These are phyloP conservation scores for Xiphophorus couchianus DNA, from an alignment of 2,113 vertebrate genomes.

Conservation along the genomic window DNA sequence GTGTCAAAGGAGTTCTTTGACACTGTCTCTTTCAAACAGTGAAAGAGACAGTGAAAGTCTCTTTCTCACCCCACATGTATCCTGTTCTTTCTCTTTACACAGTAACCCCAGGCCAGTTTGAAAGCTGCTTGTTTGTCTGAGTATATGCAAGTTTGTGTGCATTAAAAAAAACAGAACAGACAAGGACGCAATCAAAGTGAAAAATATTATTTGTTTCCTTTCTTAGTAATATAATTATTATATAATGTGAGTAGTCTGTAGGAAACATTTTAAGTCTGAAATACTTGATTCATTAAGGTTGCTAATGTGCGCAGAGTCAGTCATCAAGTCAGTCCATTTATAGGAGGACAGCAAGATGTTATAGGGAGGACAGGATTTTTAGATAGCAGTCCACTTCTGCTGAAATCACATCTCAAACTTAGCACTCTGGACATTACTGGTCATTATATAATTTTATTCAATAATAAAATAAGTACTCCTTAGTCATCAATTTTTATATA, in stretches of 20 bases:
- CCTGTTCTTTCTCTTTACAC: constrained; percentile 42
- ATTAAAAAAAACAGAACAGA: neutral
- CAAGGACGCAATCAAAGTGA: neutral
- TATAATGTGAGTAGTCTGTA: neutral
- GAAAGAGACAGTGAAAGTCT: constrained; percentile 12
- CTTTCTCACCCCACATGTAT: neutral
- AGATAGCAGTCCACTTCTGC: neutral
- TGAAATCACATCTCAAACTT: constrained; percentile 6
- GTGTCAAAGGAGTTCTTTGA: constrained; percentile 3
- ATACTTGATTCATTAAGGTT: constrained; percentile 30
- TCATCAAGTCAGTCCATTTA: constrained; percentile 30
- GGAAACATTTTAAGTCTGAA: neutral
- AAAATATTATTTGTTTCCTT: neutral
- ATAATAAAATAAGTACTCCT: constrained; percentile 32
- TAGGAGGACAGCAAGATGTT: constrained; percentile 18
- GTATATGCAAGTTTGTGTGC: neutral
- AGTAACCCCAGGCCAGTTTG: constrained; percentile 34
- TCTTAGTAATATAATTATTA: neutral
- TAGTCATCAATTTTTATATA: constrained; percentile 14
- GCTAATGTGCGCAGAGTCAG: constrained; percentile 21
- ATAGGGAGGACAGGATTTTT: neutral
- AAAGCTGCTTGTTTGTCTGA: constrained; percentile 7
- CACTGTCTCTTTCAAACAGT: too few relatives aligned
- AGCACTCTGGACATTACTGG: neutral
- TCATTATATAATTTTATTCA: constrained; percentile 13